Evolutionary conservation across 2,888 invertebrate genomes (phyloP).

Genomic region (Timandra comae): DNA sequence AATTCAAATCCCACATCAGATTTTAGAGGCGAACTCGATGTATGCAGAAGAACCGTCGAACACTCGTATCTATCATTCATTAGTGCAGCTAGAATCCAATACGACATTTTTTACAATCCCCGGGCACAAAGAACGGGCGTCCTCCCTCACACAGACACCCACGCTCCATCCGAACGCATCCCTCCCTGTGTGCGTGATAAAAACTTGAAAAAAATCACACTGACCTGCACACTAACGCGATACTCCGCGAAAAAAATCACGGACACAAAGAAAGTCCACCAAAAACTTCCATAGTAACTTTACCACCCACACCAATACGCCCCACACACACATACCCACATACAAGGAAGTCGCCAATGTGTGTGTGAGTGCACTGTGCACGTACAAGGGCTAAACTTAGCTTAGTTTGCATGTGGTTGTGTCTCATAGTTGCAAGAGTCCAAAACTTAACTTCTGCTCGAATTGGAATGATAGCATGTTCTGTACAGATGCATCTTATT

Average conservation of each 20-base stretch:
- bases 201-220: constrained; percentile 72
- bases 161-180: constrained; percentile 42
- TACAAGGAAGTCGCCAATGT: constrained; percentile 49
- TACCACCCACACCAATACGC: constrained; percentile 45
- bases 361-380: constrained; percentile 58
- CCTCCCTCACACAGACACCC: constrained; percentile 50
- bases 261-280: constrained; percentile 75
- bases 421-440: constrained; percentile 63
- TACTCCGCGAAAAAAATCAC: constrained; percentile 71
- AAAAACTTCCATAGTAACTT: constrained; percentile 74
- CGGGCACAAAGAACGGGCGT: constrained; percentile 71
- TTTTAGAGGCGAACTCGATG: constrained; percentile 49
- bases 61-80: constrained; percentile 73
- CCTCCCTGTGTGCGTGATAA: constrained; percentile 49
- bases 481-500: constrained; percentile 9
- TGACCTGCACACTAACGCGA: constrained; percentile 63
- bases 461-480: constrained; percentile 27
- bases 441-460: constrained; percentile 50
- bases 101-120: constrained; percentile 76
- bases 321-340: constrained; percentile 28
- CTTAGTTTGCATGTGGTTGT: constrained; percentile 45
- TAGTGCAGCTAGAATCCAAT: constrained; percentile 74
- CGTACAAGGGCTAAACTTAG: constrained; percentile 66
- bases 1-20: constrained; percentile 57
- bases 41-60: constrained; percentile 41